phyloP scores from a whole-genome alignment of 2,113 vertebrate genomes.

The Anser brachyrhynchus region DNA sequence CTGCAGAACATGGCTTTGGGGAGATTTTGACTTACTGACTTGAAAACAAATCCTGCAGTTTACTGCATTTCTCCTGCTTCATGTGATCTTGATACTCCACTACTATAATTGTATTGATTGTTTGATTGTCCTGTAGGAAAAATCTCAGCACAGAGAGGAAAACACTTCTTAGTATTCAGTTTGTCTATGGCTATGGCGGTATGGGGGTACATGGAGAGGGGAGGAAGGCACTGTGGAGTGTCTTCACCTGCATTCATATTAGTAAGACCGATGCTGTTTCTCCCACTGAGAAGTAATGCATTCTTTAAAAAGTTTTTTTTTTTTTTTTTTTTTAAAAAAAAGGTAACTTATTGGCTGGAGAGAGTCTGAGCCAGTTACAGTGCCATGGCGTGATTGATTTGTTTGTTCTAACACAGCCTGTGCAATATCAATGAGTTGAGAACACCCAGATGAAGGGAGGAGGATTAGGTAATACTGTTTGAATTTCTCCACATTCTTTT shows the following conservation, averaged over 20 bases:
- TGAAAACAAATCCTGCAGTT: not conserved
- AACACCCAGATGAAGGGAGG: slow-evolving; percentile 52
- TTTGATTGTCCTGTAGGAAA: not conserved
- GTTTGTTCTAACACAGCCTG: slow-evolving; percentile 65
- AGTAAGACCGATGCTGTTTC: slow-evolving; percentile 1
- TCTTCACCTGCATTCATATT: not conserved
- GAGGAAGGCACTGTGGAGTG: not conserved
- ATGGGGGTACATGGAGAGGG: not conserved
- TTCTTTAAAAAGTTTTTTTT: not conserved
- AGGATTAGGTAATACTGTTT: slow-evolving; percentile 59
- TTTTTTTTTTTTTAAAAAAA: too few relatives aligned
- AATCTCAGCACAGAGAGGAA: not conserved
- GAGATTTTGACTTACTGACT: not conserved
- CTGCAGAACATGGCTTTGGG: not conserved
- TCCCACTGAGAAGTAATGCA: not conserved
- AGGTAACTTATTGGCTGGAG: slow-evolving; percentile 54
- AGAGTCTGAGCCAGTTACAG: slow-evolving; percentile 50
- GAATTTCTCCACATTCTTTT: not conserved
- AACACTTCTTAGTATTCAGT: not conserved
- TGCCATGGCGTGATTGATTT: slow-evolving; percentile 48
- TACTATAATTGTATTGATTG: not conserved
- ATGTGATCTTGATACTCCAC: not conserved
- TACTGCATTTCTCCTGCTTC: not conserved
- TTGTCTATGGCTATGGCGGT: not conserved
- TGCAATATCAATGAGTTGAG: slow-evolving; percentile 66